phyloP scores from a whole-genome alignment of 2,797 vertebrate genomes.

The Silurus lanzhouensis region DNA sequence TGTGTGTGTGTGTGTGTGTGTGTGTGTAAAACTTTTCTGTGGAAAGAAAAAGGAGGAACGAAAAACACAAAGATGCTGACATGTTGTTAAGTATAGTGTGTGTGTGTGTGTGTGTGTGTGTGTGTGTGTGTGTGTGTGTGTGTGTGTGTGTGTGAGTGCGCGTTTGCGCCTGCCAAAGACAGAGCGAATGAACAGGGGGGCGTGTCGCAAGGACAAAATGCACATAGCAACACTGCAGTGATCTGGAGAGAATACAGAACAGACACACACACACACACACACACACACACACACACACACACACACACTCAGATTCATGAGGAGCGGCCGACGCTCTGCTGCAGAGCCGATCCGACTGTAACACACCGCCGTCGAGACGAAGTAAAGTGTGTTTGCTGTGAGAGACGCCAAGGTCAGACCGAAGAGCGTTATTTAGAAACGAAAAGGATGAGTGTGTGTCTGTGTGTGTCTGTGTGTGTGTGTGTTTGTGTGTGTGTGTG shows the following conservation, averaged over 20 bases:
- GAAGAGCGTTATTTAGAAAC: too few species aligned
- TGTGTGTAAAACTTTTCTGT: conserved; percentile 23
- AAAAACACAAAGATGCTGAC: conserved; percentile 25
- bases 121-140: conserved; percentile 9
- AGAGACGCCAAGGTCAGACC: conserved; percentile 16
- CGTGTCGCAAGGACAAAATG: conserved; percentile 66
- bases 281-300: conserved; percentile 33
- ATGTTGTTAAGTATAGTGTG: conserved; percentile 51
- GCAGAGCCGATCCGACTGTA: background rate
- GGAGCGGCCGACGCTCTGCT: background rate
- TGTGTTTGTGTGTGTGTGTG: too few species aligned
- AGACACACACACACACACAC: conserved; percentile 37
- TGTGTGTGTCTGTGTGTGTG: too few species aligned
- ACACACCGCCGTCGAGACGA: background rate
- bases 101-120: conserved; percentile 38
- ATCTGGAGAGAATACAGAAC: conserved; percentile 66
- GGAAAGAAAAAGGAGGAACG: conserved; percentile 26
- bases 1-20: background rate
- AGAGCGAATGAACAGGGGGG: conserved; percentile 48
- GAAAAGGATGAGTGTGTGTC: too few species aligned
- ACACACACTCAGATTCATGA: conserved; percentile 38
- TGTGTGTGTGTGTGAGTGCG: conserved; percentile 9
- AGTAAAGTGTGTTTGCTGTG: background rate
- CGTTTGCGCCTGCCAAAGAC: conserved; percentile 38
- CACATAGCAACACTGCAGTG: conserved; percentile 65